Percentiles rank a stretch among this genome's conserved stretches.
Conservation (phyloP, 1,140 invertebrate genomes). For the Brachionus rubens region DNA sequence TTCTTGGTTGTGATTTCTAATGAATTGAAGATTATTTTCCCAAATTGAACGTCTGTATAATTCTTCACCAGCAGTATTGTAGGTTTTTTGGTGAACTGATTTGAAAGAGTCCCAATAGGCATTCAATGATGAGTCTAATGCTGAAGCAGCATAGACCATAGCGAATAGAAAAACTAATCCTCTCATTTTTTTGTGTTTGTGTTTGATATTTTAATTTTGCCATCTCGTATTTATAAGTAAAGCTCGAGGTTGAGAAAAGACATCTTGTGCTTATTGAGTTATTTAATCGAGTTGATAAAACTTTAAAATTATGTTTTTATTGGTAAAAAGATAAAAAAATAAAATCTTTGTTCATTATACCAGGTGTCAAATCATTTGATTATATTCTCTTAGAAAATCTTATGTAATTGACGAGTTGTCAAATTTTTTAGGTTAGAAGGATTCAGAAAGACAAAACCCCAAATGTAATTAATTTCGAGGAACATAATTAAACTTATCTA, state of each 20-base stretch:
- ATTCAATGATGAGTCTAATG: conserved; percentile 28
- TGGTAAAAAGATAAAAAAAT: neutral
- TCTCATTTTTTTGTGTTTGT: conserved; percentile 17
- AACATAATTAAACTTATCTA: too few species aligned
- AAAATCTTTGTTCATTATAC: neutral
- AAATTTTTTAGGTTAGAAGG: too few species aligned
- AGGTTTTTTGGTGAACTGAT: conserved; percentile 3
- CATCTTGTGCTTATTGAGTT: neutral
- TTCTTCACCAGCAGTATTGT: neutral
- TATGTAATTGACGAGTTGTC: too few species aligned
- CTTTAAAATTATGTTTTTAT: conserved; percentile 1
- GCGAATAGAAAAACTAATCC: conserved; percentile 5
- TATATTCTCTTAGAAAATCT: too few species aligned
- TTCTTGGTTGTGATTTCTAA: conserved; percentile 36
- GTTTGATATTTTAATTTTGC: neutral
- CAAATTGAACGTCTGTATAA: conserved; percentile 42
- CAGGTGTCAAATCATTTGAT: too few species aligned
- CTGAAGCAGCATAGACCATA: conserved; percentile 11
- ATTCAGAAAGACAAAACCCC: too few species aligned
- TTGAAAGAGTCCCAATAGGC: conserved; percentile 16
- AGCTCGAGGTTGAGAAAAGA: neutral
- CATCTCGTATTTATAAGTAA: conserved; percentile 29
- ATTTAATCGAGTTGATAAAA: conserved; percentile 18
- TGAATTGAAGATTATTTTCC: conserved; percentile 32
- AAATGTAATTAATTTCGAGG: too few species aligned